Evolutionary conservation across 2,797 vertebrate genomes (phyloP), one percentile per base, ranked within the genome.

Genomic region (Takifugu ocellatus): DNA sequence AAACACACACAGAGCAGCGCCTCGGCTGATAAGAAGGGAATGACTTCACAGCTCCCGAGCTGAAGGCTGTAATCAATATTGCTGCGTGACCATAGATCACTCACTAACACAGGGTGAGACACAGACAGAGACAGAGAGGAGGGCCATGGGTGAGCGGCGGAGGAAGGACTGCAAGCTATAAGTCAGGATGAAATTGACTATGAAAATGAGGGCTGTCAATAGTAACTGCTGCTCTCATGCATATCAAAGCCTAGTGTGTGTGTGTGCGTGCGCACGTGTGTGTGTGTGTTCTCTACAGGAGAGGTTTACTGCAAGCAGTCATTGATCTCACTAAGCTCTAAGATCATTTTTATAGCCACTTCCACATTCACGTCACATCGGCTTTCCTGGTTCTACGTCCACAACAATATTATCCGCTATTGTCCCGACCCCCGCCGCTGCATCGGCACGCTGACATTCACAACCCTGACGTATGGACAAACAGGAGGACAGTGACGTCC

Each of bases 131-230:
- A 63, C 27, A 74, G 71, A 75, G 27, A 59, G 76, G 63, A 59
- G 55, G 60, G 65, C 54, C 31, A 33, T 24, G 61, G 52, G 53
- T 51, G 55, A 50, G 59, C 46, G 63, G 47, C 63, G 26, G 63
- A 79, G 64, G 61, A 50, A 76, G 67, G 45, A 70, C 78, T 79
- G 66, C 82, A 66, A 75, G 84, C 80, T 79, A 66, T 83, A 87
- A 87, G 81, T 84, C 82, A 85, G 76, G 80, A 89, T 86, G 87
- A 87, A 87, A 88, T 86, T 86, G 84, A 87, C 85, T 86, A 87
- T 87, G 86, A 88, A 87, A 87, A 88, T 84, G 81, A 83, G 81
- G 84, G 77, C 74, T 86, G 78, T 79, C 85, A 84, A 86, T 88
- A 86, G 75, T 81, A 77, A 84, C 81, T 82, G 75, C 75, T 70